These are phyloP conservation scores for Rotaria socialis DNA, from an alignment of 2,888 invertebrate genomes.

Conservation along the genomic window DNA sequence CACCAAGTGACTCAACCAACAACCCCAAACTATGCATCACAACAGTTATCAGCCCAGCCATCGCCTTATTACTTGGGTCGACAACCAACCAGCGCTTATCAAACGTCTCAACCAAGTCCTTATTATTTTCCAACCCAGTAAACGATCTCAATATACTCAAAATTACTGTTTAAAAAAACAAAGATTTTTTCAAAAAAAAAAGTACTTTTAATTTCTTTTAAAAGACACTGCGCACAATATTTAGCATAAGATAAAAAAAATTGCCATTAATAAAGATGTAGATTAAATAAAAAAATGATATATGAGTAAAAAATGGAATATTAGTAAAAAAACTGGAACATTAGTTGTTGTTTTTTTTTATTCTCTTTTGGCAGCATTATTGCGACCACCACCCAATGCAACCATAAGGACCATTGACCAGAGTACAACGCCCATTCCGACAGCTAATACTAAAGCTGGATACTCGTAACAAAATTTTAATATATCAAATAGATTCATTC, in stretches of 20 bases:
- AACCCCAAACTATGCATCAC: background rate
- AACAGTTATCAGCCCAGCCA: background rate
- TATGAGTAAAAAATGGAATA: background rate
- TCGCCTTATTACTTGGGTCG: too few relatives aligned
- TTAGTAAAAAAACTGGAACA: background rate
- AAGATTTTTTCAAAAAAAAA: background rate
- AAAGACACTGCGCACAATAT: background rate
- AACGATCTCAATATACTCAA: background rate
- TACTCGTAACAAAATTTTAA: background rate
- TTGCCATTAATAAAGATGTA: too few relatives aligned
- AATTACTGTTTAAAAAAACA: background rate
- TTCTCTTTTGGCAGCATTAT: background rate
- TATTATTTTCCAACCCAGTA: background rate
- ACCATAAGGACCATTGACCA: slow-evolving; percentile 27
- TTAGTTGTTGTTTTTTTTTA: background rate
- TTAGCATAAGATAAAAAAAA: background rate
- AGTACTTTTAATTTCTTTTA: background rate
- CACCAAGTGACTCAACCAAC: background rate
- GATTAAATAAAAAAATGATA: background rate
- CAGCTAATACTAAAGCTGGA: slow-evolving; percentile 30
- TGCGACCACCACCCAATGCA: background rate
- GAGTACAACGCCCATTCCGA: background rate
- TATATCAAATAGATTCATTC: background rate
- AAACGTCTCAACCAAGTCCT: background rate
- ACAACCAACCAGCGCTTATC: background rate